A percentile compares a stretch with the other conserved stretches of the same genome.
Evolutionary conservation across 2,888 invertebrate species (phyloP).

Genomic region (Gasteruption jaculator): DNA sequence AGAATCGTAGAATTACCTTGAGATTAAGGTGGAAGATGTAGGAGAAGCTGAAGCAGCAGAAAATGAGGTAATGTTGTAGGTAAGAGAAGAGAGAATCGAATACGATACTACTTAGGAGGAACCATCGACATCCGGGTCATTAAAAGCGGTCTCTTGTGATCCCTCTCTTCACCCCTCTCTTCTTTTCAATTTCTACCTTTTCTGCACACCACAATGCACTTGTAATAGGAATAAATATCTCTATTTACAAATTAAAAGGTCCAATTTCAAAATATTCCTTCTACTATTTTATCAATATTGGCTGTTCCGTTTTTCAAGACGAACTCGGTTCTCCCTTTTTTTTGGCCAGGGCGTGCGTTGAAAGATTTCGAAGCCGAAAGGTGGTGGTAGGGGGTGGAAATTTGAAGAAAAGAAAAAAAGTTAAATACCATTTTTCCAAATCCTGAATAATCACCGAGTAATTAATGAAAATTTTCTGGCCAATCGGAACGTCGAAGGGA

Average conservation of each 20-base stretch:
- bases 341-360: too few species aligned
- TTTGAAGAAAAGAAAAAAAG: too few species aligned
- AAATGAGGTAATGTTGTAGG: too few species aligned
- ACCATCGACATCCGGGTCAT: constrained; percentile 42
- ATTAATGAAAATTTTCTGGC: too few species aligned
- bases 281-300: constrained; percentile 42
- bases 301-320: constrained; percentile 20
- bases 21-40: constrained; percentile 25
- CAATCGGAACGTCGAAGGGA: too few species aligned
- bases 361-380: too few species aligned
- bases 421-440: too few species aligned
- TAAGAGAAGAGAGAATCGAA: constrained; percentile 35
- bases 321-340: constrained; percentile 4
- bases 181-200: background rate
- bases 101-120: constrained; percentile 38
- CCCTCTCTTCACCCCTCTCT: constrained; percentile 15
- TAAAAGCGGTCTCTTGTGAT: constrained; percentile 41
- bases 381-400: background rate
- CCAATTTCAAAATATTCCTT: constrained; percentile 44
- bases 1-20: constrained; percentile 34
- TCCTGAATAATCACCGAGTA: too few species aligned
- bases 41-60: too few species aligned
- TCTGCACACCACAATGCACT: constrained; percentile 23
- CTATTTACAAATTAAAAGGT: constrained; percentile 46
- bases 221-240: constrained; percentile 38